Conservation (phyloP, 1,140 invertebrate species). For the Cyclina sinensis region DNA sequence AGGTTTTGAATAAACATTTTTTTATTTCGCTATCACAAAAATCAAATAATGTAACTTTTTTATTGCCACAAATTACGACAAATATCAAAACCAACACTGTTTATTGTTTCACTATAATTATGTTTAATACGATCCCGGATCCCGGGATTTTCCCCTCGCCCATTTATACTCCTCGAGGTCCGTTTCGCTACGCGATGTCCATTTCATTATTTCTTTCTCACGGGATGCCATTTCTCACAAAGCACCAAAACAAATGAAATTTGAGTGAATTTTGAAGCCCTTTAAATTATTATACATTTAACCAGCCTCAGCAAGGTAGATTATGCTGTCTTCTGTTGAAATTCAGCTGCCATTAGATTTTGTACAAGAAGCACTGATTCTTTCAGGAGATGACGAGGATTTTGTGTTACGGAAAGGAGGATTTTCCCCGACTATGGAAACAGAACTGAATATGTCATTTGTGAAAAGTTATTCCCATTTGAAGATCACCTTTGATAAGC, state of each 20-base stretch:
- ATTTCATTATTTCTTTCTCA: not conserved
- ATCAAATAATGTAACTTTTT: too few species aligned
- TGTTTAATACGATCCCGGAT: too few species aligned
- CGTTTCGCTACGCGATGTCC: too few species aligned
- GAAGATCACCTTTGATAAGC: slow-evolving; percentile 5
- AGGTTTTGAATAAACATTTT: too few species aligned
- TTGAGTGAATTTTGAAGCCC: not conserved
- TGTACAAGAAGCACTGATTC: slow-evolving; percentile 9
- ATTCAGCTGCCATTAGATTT: slow-evolving; percentile 7
- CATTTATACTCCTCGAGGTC: too few species aligned
- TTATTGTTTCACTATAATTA: too few species aligned
- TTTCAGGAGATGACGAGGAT: not conserved
- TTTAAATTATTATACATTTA: not conserved
- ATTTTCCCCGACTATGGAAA: not conserved
- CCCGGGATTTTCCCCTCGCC: too few species aligned
- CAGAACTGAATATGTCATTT: not conserved
- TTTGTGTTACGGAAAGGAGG: not conserved
- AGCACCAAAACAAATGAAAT: not conserved
- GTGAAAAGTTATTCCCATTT: not conserved
- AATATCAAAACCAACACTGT: too few species aligned
- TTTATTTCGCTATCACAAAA: too few species aligned
- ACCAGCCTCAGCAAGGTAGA: not conserved
- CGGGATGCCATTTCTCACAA: not conserved
- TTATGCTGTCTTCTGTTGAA: not conserved
- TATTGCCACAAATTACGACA: too few species aligned